Percentiles rank a stretch among this genome's conserved stretches.
These are phyloP conservation scores for Penelope pileata DNA, from an alignment of 2,113 vertebrate species.

Conservation along the genomic window DNA sequence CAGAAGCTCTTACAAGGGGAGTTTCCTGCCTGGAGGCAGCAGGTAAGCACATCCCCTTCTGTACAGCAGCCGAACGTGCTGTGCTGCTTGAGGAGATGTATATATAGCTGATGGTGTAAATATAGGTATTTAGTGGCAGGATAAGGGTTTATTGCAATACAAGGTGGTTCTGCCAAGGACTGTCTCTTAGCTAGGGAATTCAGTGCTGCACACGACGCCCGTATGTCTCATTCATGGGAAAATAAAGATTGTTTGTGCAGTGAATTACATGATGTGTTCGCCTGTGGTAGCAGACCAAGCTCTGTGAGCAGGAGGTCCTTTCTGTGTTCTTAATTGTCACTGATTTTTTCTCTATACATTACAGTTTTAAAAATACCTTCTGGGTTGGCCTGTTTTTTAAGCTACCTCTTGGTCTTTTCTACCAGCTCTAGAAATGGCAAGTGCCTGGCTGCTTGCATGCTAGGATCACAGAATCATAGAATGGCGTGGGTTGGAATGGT, in stretches of 20 bases:
- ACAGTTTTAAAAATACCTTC: neutral
- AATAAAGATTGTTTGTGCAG: slow-evolving; percentile 7
- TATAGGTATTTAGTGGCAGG: slow-evolving; percentile 1
- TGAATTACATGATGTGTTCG: neutral
- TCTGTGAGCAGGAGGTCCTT: neutral
- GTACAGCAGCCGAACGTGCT: neutral
- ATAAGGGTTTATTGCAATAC: neutral
- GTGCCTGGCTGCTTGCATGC: rapidly evolving
- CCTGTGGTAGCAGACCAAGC: neutral
- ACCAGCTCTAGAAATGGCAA: neutral
- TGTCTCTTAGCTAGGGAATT: slow-evolving; percentile 8
- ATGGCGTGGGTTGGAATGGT: no score
- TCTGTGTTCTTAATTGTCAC: rapidly evolving
- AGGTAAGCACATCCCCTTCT: slow-evolving; percentile 65
- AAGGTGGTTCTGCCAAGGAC: slow-evolving; percentile 4
- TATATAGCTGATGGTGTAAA: slow-evolving; percentile 39
- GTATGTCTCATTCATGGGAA: neutral
- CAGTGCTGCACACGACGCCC: neutral
- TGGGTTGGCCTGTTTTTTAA: neutral
- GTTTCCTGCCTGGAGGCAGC: slow-evolving; percentile 73
- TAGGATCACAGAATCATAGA: neutral
- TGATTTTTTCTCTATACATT: neutral
- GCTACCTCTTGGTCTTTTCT: neutral
- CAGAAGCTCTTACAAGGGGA: slow-evolving; percentile 60
- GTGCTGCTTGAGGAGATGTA: neutral